Conservation (phyloP, 2,797 vertebrate genomes). For the Acipenser ruthenus region DNA sequence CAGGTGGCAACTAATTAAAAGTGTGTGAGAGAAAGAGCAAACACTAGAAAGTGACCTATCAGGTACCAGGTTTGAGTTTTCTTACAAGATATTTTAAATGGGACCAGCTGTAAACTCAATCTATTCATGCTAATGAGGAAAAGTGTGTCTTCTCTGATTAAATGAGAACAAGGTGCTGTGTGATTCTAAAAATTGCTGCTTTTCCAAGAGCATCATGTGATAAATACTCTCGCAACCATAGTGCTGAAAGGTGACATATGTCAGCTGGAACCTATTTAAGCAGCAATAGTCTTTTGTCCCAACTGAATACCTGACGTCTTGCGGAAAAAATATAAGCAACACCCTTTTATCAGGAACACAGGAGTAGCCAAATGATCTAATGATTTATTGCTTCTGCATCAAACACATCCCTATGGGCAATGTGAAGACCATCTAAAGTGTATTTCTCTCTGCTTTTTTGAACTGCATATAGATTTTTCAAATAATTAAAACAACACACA, state of each 20-base stretch:
- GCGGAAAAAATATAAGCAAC: slow-evolving; percentile 24
- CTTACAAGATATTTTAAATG: too few relatives aligned
- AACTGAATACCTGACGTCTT: slow-evolving; percentile 27
- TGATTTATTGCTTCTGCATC: slow-evolving; percentile 42
- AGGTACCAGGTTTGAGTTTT: too few relatives aligned
- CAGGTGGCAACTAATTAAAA: too few relatives aligned
- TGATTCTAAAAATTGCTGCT: too few relatives aligned
- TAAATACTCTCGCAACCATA: slow-evolving; percentile 26
- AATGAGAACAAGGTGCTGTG: too few relatives aligned
- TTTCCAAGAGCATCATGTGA: slow-evolving; percentile 26
- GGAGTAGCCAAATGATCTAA: slow-evolving; percentile 33
- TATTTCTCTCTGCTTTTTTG: slow-evolving; percentile 1
- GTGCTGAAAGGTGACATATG: slow-evolving; percentile 27
- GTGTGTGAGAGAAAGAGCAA: too few relatives aligned
- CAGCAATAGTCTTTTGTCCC: slow-evolving; percentile 24
- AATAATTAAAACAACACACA: too few relatives aligned
- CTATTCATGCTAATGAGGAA: not conserved
- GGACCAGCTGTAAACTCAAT: not conserved
- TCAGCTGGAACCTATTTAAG: slow-evolving; percentile 31
- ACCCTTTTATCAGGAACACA: slow-evolving; percentile 34
- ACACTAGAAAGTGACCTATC: too few relatives aligned
- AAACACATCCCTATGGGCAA: slow-evolving; percentile 31
- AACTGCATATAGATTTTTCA: too few relatives aligned
- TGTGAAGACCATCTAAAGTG: slow-evolving; percentile 22
- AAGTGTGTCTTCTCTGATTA: too few relatives aligned